Evolutionary conservation across 1,140 invertebrate genomes (phyloP).

Genomic region (Drosophila simulans): DNA sequence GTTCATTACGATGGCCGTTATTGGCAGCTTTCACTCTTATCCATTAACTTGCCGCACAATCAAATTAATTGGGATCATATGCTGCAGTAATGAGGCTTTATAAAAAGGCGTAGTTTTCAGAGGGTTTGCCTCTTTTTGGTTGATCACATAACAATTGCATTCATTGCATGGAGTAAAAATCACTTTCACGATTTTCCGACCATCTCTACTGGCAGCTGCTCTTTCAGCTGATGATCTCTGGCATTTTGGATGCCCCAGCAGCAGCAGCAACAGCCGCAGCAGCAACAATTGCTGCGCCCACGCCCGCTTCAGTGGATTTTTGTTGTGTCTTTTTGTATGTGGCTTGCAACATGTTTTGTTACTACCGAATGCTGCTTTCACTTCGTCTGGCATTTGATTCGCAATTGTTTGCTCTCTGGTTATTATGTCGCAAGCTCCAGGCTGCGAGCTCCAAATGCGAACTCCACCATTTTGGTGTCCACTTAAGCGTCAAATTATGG

Average conservation of each 20-base stretch:
- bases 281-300: constrained; percentile 36
- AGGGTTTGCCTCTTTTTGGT: constrained; percentile 8
- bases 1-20: constrained; percentile 10
- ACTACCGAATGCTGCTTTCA: constrained; percentile 67
- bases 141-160: constrained; percentile 30
- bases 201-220: constrained; percentile 40
- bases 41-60: constrained; percentile 12
- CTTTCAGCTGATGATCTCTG: constrained; percentile 70
- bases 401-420: constrained; percentile 72
- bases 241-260: constrained; percentile 62
- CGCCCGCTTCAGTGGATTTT: constrained; percentile 46
- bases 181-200: constrained; percentile 38
- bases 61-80: constrained; percentile 30
- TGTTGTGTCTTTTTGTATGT: constrained; percentile 13
- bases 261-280: constrained; percentile 19
- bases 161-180: constrained; percentile 14
- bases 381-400: constrained; percentile 77
- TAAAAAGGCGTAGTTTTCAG: constrained; percentile 2
- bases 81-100: constrained; percentile 16
- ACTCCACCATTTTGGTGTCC: constrained; percentile 70
- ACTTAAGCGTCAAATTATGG: constrained; percentile 83
- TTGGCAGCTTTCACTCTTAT: constrained; percentile 34
- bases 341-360: constrained; percentile 70
- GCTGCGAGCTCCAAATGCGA: constrained; percentile 57
- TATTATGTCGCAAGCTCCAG: constrained; percentile 79